Evolutionary conservation across 2,113 vertebrate genomes (phyloP).

Genomic region (Ahaetulla prasina): DNA sequence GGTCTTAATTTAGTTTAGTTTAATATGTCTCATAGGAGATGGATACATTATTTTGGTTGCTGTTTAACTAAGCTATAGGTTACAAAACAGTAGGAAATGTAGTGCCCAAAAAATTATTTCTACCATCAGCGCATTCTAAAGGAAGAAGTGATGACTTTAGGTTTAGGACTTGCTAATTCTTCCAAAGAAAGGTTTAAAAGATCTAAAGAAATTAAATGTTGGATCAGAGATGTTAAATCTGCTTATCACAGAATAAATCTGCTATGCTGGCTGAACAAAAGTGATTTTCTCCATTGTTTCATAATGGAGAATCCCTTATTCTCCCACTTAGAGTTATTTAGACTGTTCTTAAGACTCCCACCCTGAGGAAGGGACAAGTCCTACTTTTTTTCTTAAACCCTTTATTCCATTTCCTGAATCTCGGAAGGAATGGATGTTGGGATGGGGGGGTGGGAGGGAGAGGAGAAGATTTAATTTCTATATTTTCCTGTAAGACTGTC

Average conservation of each 20-base stretch:
- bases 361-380: background rate
- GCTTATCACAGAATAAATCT: background rate
- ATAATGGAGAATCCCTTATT: background rate
- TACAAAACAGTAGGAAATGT: background rate
- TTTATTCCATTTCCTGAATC: slow-evolving; percentile 28
- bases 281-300: background rate
- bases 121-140: background rate
- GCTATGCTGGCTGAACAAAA: background rate
- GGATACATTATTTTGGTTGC: background rate
- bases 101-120: background rate
- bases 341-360: slow-evolving; percentile 12
- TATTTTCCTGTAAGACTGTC: background rate
- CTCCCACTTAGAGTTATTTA: background rate
- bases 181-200: background rate
- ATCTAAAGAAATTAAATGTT: background rate
- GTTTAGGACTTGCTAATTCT: background rate
- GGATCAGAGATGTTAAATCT: background rate
- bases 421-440: background rate
- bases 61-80: background rate
- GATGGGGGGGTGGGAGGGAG: background rate
- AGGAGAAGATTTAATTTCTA: background rate
- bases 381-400: slow-evolving; percentile 28
- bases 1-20: background rate
- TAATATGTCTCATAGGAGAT: background rate
- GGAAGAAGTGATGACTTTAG: background rate